Conservation (phyloP, 53 echinoderm and acorn worm species). For the Henricia sp. region DNA sequence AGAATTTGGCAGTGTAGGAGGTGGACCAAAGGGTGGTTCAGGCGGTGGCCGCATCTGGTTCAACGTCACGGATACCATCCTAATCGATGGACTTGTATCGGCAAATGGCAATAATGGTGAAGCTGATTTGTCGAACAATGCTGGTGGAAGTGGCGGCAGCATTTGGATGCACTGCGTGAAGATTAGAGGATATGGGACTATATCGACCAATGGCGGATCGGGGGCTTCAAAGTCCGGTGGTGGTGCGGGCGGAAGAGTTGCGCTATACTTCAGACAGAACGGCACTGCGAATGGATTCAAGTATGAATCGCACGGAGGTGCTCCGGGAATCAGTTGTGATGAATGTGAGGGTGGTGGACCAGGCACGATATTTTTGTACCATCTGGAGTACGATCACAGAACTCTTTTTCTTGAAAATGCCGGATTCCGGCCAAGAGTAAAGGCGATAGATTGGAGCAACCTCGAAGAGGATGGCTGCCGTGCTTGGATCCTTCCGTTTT, state of each 20-base stretch:
- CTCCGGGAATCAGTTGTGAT: constrained; percentile 53
- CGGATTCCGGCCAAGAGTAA: constrained; percentile 64
- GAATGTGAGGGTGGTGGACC: constrained; percentile 92
- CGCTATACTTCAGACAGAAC: constrained; percentile 79
- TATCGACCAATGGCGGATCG: constrained; percentile 81
- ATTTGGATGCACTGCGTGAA: constrained; percentile 94
- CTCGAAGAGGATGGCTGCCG: constrained; percentile 91
- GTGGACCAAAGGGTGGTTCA: constrained; percentile 76
- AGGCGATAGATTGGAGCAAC: constrained; percentile 85
- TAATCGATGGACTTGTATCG: constrained; percentile 88
- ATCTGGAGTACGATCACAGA: constrained; percentile 78
- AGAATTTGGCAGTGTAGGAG: constrained; percentile 93
- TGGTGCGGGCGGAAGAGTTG: constrained; percentile 83
- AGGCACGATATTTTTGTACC: constrained; percentile 88
- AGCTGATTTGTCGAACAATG: constrained; percentile 31
- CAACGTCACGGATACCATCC: constrained; percentile 88
- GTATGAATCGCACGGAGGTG: constrained; percentile 90
- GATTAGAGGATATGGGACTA: constrained; percentile 88
- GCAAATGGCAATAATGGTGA: constrained; percentile 72
- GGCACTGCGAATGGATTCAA: constrained; percentile 78
- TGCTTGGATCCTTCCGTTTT: constrained; percentile 84
- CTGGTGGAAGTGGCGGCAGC: constrained; percentile 91
- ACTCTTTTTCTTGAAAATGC: constrained; percentile 90
- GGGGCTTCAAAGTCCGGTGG: constrained; percentile 75
- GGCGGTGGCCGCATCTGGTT: constrained; percentile 95